Evolutionary conservation across 2,113 vertebrate genomes (phyloP).

Genomic region (Mormyrus iriodes): DNA sequence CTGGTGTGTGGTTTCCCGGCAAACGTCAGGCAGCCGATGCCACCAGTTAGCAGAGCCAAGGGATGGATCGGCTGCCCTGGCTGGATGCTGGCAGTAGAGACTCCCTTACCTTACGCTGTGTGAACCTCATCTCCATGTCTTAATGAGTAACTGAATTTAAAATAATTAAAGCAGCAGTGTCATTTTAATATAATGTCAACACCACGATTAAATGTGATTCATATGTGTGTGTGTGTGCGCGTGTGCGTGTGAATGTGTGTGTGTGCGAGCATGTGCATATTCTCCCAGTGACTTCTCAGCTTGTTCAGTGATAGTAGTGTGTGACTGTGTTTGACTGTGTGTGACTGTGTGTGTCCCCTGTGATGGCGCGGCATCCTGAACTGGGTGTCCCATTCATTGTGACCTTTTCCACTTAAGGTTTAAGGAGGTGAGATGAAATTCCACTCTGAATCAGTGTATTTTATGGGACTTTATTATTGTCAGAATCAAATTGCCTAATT

Average conservation of each 20-base stretch:
- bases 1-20: background rate
- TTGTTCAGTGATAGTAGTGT: background rate
- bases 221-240: background rate
- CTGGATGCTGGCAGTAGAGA: too few relatives aligned
- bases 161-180: background rate
- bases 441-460: background rate
- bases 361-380: background rate
- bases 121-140: background rate
- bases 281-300: background rate
- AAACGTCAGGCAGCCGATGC: background rate
- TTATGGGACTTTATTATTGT: background rate
- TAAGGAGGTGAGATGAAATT: background rate
- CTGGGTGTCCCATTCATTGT: background rate
- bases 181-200: background rate
- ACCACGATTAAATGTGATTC: background rate
- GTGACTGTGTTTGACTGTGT: background rate
- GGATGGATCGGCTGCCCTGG: background rate
- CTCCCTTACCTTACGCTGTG: background rate
- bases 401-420: background rate
- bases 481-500: background rate
- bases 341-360: background rate
- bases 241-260: background rate
- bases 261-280: background rate
- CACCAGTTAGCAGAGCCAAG: background rate
- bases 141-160: background rate